Evolutionary conservation across 2,888 invertebrate genomes (phyloP).

Genomic region (Lycia hirtaria): DNA sequence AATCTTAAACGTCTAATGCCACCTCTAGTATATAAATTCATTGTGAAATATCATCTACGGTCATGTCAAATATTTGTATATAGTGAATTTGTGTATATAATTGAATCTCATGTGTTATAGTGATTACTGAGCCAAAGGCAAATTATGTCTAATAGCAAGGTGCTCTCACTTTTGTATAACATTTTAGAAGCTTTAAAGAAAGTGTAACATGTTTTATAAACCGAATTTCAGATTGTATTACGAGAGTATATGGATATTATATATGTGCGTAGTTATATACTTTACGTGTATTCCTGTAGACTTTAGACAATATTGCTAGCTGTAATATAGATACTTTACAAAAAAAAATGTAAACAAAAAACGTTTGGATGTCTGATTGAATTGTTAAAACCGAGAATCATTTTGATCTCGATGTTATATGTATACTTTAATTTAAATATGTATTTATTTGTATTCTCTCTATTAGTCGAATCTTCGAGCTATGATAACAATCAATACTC

Average conservation of each 20-base stretch:
- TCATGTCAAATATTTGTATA: constrained; percentile 50
- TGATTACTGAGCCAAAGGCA: constrained; percentile 79
- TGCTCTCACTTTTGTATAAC: constrained; percentile 72
- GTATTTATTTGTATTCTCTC: constrained; percentile 1
- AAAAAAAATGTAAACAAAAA: not conserved
- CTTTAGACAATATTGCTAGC: constrained; percentile 36
- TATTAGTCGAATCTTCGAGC: constrained; percentile 10
- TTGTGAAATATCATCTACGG: constrained; percentile 23
- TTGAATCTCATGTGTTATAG: constrained; percentile 64
- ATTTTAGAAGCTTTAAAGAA: constrained; percentile 68
- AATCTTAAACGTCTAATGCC: constrained; percentile 53
- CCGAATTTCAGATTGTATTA: constrained; percentile 58
- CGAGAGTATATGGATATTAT: constrained; percentile 21
- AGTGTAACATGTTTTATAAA: constrained; percentile 48
- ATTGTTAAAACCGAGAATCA: not conserved
- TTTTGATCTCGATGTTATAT: constrained; percentile 1
- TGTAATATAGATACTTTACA: not conserved
- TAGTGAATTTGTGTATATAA: constrained; percentile 59
- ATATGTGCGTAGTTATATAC: constrained; percentile 26
- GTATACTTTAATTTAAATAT: constrained; percentile 2
- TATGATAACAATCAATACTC: constrained; percentile 12
- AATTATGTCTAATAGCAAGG: constrained; percentile 72
- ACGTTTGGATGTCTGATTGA: not conserved
- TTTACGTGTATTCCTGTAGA: constrained; percentile 42
- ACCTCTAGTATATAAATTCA: constrained; percentile 53